Evolutionary conservation across 2,113 vertebrate genomes (phyloP).

Genomic region (Neolamprologus hecqui): DNA sequence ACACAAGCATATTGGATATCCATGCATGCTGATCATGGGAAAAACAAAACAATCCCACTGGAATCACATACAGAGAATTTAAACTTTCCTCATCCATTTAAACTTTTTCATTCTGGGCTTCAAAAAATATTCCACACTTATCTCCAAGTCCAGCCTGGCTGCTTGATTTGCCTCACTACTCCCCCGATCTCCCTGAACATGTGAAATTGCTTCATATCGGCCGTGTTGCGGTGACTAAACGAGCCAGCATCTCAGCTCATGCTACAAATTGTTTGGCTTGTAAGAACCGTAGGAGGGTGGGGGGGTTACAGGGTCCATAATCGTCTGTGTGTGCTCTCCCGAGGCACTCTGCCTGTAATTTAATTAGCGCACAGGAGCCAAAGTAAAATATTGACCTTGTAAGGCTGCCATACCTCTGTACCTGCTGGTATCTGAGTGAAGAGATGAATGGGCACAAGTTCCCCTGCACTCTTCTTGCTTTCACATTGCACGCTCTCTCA

Average conservation of each 20-base stretch:
- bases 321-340: slow-evolving; percentile 18
- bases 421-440: slow-evolving; percentile 30
- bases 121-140: background rate
- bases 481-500: slow-evolving; percentile 3
- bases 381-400: slow-evolving; percentile 70
- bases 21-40: background rate
- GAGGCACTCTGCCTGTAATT: slow-evolving; percentile 54
- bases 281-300: background rate
- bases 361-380: slow-evolving; percentile 60
- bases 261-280: slow-evolving; percentile 50
- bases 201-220: background rate
- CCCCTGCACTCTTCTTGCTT: background rate
- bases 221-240: background rate
- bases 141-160: background rate
- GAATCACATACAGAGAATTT: background rate
- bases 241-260: slow-evolving; percentile 6
- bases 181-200: background rate
- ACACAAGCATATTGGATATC: background rate
- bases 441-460: slow-evolving; percentile 35
- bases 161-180: background rate
- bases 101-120: background rate
- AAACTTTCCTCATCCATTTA: background rate
- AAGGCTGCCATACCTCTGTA: slow-evolving; percentile 52
- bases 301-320: background rate
- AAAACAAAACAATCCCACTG: background rate